Percentiles rank a stretch among this genome's conserved stretches.
phyloP scores from a whole-genome alignment of 2,888 invertebrate species.

The Campoletis raptor region DNA sequence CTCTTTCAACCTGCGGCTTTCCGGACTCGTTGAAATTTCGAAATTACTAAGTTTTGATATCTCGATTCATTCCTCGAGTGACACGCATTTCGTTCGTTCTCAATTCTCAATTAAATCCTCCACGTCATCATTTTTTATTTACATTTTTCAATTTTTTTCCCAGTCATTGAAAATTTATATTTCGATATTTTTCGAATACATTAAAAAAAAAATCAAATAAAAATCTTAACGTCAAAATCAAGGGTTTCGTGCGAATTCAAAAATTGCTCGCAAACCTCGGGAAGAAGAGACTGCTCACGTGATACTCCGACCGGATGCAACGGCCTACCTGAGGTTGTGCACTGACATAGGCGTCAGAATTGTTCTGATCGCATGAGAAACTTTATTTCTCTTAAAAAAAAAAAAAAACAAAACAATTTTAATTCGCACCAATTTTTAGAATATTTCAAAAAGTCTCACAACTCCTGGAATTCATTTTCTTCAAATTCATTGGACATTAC shows the following conservation, averaged over 20 bases:
- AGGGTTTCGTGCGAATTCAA: slow-evolving; percentile 74
- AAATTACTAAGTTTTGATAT: slow-evolving; percentile 25
- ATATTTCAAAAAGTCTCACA: not conserved
- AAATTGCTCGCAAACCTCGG: slow-evolving; percentile 68
- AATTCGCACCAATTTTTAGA: not conserved
- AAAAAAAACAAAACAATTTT: not conserved
- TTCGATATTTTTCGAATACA: not conserved
- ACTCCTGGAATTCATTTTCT: not conserved
- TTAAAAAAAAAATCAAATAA: slow-evolving; percentile 42
- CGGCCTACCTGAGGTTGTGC: slow-evolving; percentile 75
- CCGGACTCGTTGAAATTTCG: slow-evolving; percentile 44
- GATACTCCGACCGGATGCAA: slow-evolving; percentile 80
- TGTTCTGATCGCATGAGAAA: slow-evolving; percentile 9
- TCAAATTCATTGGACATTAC: no score
- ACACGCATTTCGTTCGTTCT: not conserved
- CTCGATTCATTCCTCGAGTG: not conserved
- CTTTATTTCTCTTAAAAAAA: not conserved
- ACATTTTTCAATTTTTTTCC: not conserved
- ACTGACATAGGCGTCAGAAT: slow-evolving; percentile 76
- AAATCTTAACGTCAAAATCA: not conserved
- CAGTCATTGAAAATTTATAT: not conserved
- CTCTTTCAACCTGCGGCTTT: slow-evolving; percentile 21
- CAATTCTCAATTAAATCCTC: not conserved
- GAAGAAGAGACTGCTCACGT: slow-evolving; percentile 74
- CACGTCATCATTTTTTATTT: slow-evolving; percentile 2